Conservation (phyloP, 2,113 vertebrate genomes). For the Spermophilus dauricus region DNA sequence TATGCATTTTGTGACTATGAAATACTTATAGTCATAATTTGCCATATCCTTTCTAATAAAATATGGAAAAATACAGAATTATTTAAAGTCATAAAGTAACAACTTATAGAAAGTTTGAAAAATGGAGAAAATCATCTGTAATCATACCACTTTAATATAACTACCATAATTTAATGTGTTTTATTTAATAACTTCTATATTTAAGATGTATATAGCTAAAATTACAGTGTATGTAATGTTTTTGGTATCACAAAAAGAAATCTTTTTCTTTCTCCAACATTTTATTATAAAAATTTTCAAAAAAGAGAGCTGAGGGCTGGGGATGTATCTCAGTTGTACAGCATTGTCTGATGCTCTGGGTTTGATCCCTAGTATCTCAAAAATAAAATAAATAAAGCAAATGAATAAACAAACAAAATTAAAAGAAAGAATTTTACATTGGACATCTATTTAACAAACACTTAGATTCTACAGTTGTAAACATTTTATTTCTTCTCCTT, state of each 20-base stretch:
- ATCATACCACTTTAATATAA: neutral
- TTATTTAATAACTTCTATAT: neutral
- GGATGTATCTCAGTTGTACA: neutral
- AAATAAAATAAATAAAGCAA: neutral
- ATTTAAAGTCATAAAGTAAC: constrained; percentile 3
- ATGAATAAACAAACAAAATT: too few species aligned
- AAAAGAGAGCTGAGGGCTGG: neutral
- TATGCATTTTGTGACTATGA: neutral
- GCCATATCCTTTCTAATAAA: neutral
- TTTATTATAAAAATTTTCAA: neutral
- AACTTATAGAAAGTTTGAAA: neutral
- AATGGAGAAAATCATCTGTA: neutral
- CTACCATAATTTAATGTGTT: neutral
- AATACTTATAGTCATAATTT: constrained; percentile 31
- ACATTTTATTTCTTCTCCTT: neutral
- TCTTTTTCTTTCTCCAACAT: neutral
- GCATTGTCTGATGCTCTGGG: neutral
- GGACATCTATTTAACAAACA: neutral
- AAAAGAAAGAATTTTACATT: neutral
- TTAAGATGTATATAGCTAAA: constrained; percentile 8
- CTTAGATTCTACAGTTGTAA: neutral
- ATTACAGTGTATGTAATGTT: neutral
- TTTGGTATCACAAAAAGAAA: neutral
- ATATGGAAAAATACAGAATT: neutral
- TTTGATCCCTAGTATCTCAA: neutral